These are phyloP conservation scores for Morone saxatilis DNA, from an alignment of 2,113 vertebrate genomes.

Conservation along the genomic window DNA sequence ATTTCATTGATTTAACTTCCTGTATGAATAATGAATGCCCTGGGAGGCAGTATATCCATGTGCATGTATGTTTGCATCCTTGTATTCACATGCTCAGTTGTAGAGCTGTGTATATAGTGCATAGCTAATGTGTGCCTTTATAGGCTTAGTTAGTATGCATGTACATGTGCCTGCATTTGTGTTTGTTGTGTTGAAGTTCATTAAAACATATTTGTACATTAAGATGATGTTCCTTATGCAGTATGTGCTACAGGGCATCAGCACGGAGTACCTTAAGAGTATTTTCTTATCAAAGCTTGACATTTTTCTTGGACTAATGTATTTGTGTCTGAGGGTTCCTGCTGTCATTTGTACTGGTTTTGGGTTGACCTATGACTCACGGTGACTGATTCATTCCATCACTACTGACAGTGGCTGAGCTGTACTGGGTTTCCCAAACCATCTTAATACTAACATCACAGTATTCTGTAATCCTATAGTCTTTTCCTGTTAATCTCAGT, in stretches of 20 bases:
- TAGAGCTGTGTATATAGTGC: slow-evolving; percentile 6
- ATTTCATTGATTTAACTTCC: slow-evolving; percentile 74
- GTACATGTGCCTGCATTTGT: slow-evolving; percentile 21
- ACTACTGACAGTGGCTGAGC: slow-evolving; percentile 16
- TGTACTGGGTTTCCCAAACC: slow-evolving; percentile 4
- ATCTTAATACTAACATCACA: not conserved
- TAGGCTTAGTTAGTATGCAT: slow-evolving; percentile 5
- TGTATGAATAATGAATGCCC: slow-evolving; percentile 73
- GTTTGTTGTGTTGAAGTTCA: slow-evolving; percentile 23
- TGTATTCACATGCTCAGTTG: slow-evolving; percentile 35
- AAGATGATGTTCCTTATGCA: slow-evolving; percentile 19
- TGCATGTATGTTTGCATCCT: slow-evolving; percentile 38
- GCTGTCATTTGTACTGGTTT: slow-evolving; percentile 40
- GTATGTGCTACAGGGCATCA: not conserved
- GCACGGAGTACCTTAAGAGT: slow-evolving; percentile 7
- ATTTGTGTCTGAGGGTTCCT: slow-evolving; percentile 33
- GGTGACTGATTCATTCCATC: slow-evolving; percentile 33
- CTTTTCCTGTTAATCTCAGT: not conserved
- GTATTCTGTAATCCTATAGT: not conserved
- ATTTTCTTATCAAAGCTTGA: slow-evolving; percentile 35
- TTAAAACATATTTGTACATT: slow-evolving; percentile 37
- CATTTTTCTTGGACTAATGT: slow-evolving; percentile 31
- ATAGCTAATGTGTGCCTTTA: slow-evolving; percentile 23
- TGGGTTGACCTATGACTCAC: slow-evolving; percentile 33
- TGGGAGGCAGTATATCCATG: slow-evolving; percentile 22